These are phyloP conservation scores for Chiloscyllium plagiosum DNA, from an alignment of 2,113 vertebrate genomes.

Conservation along the genomic window DNA sequence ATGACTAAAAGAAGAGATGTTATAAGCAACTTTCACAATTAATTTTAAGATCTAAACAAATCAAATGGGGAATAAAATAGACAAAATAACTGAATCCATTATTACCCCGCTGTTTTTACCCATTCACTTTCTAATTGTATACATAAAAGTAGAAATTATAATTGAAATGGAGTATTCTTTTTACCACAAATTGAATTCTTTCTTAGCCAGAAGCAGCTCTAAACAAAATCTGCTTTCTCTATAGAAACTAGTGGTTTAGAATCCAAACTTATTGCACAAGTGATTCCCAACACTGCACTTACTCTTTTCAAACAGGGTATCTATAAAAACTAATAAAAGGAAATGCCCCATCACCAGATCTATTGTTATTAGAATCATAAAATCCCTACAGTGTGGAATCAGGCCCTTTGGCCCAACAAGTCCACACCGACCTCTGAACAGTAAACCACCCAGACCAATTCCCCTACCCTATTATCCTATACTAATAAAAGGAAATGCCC, in stretches of 20 bases:
- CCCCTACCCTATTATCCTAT: too few species aligned
- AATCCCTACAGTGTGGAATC: too few species aligned
- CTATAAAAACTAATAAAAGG: not conserved
- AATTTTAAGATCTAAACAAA: slow-evolving; percentile 31
- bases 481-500: not conserved
- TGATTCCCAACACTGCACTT: not conserved
- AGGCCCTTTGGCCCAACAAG: too few species aligned
- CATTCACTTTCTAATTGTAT: not conserved
- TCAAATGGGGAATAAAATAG: not conserved
- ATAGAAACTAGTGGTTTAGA: not conserved
- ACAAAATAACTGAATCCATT: not conserved
- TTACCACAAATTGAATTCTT: not conserved
- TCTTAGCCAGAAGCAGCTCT: not conserved
- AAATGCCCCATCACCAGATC: not conserved
- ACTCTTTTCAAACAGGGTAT: not conserved
- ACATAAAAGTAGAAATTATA: not conserved
- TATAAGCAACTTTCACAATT: not conserved
- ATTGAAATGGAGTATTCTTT: not conserved
- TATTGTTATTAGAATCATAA: too few species aligned
- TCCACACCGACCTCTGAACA: too few species aligned
- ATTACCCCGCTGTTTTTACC: not conserved
- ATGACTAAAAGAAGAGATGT: slow-evolving; percentile 62
- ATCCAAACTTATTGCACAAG: not conserved
- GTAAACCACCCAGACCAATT: too few species aligned
- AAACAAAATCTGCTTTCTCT: not conserved